phyloP scores from a whole-genome alignment of 2,797 vertebrate species.

The Carcharodon carcharias region DNA sequence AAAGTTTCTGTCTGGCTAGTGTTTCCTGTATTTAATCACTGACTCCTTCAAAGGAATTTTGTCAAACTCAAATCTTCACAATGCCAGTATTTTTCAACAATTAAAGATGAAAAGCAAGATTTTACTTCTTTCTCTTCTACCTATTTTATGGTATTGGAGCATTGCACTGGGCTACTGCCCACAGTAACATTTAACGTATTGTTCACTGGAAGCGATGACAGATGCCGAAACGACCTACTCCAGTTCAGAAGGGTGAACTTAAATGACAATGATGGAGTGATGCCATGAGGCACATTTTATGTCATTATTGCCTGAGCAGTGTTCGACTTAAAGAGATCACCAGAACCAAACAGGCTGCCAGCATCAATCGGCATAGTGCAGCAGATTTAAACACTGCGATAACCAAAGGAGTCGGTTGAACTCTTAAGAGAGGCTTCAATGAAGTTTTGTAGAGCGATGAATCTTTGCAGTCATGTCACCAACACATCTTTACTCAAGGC shows the following conservation, averaged over 20 bases:
- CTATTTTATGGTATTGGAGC: neutral
- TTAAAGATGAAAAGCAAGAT: neutral
- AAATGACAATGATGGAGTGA: neutral
- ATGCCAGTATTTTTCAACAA: neutral
- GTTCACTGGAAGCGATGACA: neutral
- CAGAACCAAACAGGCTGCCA: neutral
- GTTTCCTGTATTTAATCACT: neutral
- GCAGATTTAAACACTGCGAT: neutral
- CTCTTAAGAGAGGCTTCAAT: neutral
- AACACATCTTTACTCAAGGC: neutral
- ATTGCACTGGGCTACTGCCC: neutral
- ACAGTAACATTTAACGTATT: neutral
- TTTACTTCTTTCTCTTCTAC: neutral
- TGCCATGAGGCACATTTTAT: neutral
- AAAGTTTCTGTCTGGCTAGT: neutral
- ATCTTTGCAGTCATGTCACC: neutral
- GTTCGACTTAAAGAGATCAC: neutral
- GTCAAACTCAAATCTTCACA: neutral
- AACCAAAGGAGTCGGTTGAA: neutral
- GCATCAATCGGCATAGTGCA: neutral
- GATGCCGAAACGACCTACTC: no score
- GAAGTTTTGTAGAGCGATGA: neutral
- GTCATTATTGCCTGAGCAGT: neutral
- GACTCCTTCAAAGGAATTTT: neutral
- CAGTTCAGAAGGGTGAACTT: neutral